These are phyloP conservation scores for Apogon hyalosoma DNA, from an alignment of 2,797 vertebrate species.

Conservation along the genomic window DNA sequence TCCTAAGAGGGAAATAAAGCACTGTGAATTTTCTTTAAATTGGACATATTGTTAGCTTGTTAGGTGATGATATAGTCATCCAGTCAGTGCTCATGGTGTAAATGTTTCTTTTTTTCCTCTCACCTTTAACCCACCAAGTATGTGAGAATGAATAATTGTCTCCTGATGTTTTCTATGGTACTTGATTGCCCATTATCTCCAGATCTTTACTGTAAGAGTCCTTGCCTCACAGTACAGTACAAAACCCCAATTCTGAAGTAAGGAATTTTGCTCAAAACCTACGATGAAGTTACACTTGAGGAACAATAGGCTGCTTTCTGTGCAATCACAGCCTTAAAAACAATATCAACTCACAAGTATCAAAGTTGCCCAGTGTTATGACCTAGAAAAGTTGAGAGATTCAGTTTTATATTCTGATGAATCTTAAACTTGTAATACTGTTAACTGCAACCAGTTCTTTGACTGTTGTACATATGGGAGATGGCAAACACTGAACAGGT, in stretches of 20 bases:
- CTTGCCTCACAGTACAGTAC: too few relatives aligned
- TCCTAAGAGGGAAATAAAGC: neutral
- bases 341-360: neutral
- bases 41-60: too few relatives aligned
- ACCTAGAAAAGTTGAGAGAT: neutral
- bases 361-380: neutral
- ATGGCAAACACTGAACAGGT: neutral
- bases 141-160: too few relatives aligned
- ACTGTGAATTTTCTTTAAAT: neutral
- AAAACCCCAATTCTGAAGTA: too few relatives aligned
- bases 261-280: too few relatives aligned
- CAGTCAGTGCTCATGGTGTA: too few relatives aligned
- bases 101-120: too few relatives aligned
- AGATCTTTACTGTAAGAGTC: too few relatives aligned
- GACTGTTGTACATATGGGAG: neutral
- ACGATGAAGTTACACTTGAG: neutral
- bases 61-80: too few relatives aligned
- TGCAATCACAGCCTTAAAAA: neutral
- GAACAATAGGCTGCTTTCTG: neutral
- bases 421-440: neutral
- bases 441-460: neutral
- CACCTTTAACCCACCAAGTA: too few relatives aligned
- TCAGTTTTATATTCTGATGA: neutral
- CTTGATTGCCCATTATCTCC: too few relatives aligned
- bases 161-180: too few relatives aligned